These are phyloP conservation scores for Rhyzopertha dominica DNA, from an alignment of 1,140 invertebrate genomes.

Conservation along the genomic window DNA sequence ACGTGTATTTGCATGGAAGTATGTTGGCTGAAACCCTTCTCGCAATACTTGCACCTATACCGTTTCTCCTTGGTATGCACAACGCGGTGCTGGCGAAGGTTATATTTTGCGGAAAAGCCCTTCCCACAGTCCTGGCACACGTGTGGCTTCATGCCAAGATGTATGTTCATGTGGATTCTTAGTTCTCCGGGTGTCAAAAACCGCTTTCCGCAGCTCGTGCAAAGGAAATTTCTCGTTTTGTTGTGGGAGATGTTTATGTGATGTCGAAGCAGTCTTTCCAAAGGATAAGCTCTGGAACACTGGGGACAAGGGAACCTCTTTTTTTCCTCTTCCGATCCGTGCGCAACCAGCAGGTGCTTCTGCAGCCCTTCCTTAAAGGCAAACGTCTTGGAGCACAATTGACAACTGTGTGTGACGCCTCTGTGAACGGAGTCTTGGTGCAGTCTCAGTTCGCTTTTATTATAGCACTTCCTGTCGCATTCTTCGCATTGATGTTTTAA, in stretches of 20 bases:
- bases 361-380: too few species aligned
- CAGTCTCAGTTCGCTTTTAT: conserved; percentile 3
- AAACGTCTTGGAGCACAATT: too few species aligned
- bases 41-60: conserved; percentile 31
- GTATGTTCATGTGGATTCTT: conserved; percentile 60
- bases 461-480: conserved; percentile 24
- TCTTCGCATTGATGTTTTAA: conserved; percentile 18
- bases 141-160: conserved; percentile 65
- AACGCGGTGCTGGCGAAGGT: conserved; percentile 51
- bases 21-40: conserved; percentile 37
- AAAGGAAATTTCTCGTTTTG: too few species aligned
- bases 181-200: too few species aligned
- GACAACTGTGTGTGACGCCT: conserved; percentile 9
- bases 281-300: too few species aligned
- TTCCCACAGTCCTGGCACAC: conserved; percentile 57
- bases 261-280: too few species aligned
- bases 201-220: too few species aligned
- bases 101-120: conserved; percentile 54
- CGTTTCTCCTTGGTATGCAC: conserved; percentile 42
- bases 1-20: too few species aligned
- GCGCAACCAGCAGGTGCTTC: too few species aligned
- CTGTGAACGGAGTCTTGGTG: conserved; percentile 10
- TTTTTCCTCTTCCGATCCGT: too few species aligned
- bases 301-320: too few species aligned
- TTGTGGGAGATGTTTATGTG: too few species aligned